Conservation (phyloP, 2,797 vertebrate species). For the Valencia hispanica region DNA sequence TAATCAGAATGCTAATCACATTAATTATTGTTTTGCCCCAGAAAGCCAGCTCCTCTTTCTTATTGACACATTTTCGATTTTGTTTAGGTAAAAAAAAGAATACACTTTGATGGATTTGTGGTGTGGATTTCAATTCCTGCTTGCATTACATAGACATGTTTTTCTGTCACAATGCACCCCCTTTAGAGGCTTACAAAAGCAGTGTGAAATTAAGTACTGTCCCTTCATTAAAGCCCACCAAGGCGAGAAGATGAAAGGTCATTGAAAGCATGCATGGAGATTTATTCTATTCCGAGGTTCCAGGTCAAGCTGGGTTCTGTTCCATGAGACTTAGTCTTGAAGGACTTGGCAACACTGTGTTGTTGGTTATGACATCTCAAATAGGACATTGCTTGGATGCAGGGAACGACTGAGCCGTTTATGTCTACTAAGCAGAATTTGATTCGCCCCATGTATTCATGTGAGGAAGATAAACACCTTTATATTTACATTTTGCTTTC, state of each 20-base stretch:
- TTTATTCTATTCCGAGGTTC: slow-evolving; percentile 34
- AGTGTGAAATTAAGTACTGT: slow-evolving; percentile 17
- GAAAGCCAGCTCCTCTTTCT: background rate
- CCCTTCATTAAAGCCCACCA: slow-evolving; percentile 17
- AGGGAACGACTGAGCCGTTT: slow-evolving; percentile 3
- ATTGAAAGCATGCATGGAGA: slow-evolving; percentile 16
- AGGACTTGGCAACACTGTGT: slow-evolving; percentile 34
- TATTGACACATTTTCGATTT: slow-evolving; percentile 5
- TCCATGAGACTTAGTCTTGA: slow-evolving; percentile 17
- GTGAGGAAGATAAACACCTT: background rate
- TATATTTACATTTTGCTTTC: background rate
- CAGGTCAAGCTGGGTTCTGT: slow-evolving; percentile 31
- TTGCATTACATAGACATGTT: slow-evolving; percentile 8
- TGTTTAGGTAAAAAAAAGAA: background rate
- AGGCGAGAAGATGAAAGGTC: slow-evolving; percentile 7
- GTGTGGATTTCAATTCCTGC: slow-evolving; percentile 14
- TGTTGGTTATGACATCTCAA: slow-evolving; percentile 33
- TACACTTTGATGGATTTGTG: background rate
- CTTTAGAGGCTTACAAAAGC: slow-evolving; percentile 25
- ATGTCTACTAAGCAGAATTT: slow-evolving; percentile 13
- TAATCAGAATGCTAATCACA: background rate
- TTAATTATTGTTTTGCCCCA: background rate
- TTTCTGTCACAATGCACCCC: slow-evolving; percentile 18
- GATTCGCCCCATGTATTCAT: background rate
- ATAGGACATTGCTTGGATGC: slow-evolving; percentile 33